These are phyloP conservation scores for Pseudoips prasinana DNA, from an alignment of 2,888 invertebrate species.

Conservation along the genomic window DNA sequence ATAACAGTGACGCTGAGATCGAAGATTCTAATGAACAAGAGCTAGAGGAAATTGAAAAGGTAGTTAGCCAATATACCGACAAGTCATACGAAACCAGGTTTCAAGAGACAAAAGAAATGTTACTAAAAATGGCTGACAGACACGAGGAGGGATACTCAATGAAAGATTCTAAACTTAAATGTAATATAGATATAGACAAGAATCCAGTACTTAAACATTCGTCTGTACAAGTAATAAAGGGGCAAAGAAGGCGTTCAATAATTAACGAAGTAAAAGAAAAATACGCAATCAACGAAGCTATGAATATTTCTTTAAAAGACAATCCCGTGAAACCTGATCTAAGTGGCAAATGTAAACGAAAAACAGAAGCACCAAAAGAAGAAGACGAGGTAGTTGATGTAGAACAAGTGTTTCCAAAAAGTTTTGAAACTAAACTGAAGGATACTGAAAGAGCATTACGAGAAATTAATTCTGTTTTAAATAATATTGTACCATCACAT, in stretches of 20 bases:
- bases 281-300: constrained; percentile 59
- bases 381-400: constrained; percentile 28
- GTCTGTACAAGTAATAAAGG: constrained; percentile 52
- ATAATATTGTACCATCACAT: constrained; percentile 17
- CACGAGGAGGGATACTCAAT: constrained; percentile 46
- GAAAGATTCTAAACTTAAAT: constrained; percentile 11
- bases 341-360: constrained; percentile 35
- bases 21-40: constrained; percentile 51
- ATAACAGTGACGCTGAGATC: constrained; percentile 22
- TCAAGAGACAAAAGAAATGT: constrained; percentile 70
- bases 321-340: constrained; percentile 51
- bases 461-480: constrained; percentile 53
- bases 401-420: constrained; percentile 49
- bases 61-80: constrained; percentile 62
- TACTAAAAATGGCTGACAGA: constrained; percentile 59
- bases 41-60: constrained; percentile 63
- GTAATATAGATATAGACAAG: constrained; percentile 28
- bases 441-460: constrained; percentile 58
- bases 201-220: constrained; percentile 57
- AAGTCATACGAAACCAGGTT: constrained; percentile 70
- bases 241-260: constrained; percentile 41
- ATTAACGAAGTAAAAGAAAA: constrained; percentile 57
- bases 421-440: constrained; percentile 53
- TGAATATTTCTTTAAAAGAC: constrained; percentile 60
- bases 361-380: constrained; percentile 17